Evolutionary conservation across 1,140 invertebrate species (phyloP), one percentile per base, ranked within the genome.

Genomic region (Euura lappo): DNA sequence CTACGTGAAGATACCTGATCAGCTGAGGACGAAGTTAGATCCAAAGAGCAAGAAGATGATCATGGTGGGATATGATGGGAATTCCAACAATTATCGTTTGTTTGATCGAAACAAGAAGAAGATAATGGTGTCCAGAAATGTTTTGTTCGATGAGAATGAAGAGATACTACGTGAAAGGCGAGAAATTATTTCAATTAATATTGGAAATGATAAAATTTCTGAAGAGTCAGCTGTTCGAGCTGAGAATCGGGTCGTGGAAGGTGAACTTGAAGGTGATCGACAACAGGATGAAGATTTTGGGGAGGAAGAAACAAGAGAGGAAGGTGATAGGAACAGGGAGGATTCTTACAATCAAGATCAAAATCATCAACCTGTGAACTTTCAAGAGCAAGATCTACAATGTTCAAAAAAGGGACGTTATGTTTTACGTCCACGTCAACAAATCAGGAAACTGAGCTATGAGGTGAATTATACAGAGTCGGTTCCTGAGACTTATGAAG

Each of bases 1-100:
- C 60, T 76, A 64, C 71, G 72, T 76, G 44, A 47, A 69, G 4
- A 72, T 71, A 42, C 67, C 45, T 44, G 46, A 76, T 44, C 72
- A 76, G 44, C 71, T 74, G 67, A 10, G 78, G 66, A 67, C n/a
- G 6, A 80, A 79, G 69, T 44, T 72, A 8, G 75, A 74, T 13
- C 68, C 42, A 0, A 78, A 79, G 66, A 70, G 74, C 2, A 45
- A 47, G 45, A 78, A 78, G 60, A 70, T 74, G 42, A 74, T 77
- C 51, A 72, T 81, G 45, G 71, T 79, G n/a, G 78, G 78, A 10
- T 78, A 81, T 65, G 68, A 75, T 4, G 10, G 68, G 7, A 47
- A 75, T 44, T 73, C 72, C 42, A 72, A 73, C 66, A 44, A 72
- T 8, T 77, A 71, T 46, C 69, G 76, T 75, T 67, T 77, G 10